phyloP scores from a whole-genome alignment of 1,140 invertebrate species.

The Lutraria rhynchaena region DNA sequence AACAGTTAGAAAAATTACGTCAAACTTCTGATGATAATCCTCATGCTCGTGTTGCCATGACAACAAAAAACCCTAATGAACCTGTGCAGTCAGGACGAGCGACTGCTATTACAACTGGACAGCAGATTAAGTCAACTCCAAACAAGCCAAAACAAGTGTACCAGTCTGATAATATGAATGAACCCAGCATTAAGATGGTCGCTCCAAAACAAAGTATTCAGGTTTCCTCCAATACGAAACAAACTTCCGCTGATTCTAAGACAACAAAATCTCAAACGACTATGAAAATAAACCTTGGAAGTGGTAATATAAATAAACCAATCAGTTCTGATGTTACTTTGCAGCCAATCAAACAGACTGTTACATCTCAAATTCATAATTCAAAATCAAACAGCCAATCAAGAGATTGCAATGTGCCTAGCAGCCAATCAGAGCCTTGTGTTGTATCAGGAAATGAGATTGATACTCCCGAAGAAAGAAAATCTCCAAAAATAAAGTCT shows the following conservation, averaged over 20 bases:
- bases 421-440: constrained; percentile 17
- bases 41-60: constrained; percentile 43
- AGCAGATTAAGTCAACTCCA: constrained; percentile 47
- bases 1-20: constrained; percentile 63
- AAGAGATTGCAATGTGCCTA: neutral
- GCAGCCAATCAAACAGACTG: constrained; percentile 28
- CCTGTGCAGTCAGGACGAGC: constrained; percentile 42
- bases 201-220: constrained; percentile 50
- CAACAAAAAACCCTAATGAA: constrained; percentile 34
- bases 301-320: constrained; percentile 46
- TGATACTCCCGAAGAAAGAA: constrained; percentile 48
- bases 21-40: constrained; percentile 37
- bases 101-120: constrained; percentile 51
- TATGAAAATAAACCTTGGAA: constrained; percentile 30
- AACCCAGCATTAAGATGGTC: constrained; percentile 2
- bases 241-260: neutral
- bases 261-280: constrained; percentile 14
- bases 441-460: constrained; percentile 32
- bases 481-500: constrained; percentile 66
- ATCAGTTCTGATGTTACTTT: constrained; percentile 6
- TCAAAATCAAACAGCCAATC: neutral
- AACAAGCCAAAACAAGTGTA: constrained; percentile 52
- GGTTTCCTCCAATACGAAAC: constrained; percentile 40
- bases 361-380: constrained; percentile 16
- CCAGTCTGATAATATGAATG: constrained; percentile 3